Evolutionary conservation across 1,140 invertebrate species (phyloP).

Genomic region (Fragariocoptes setiger): DNA sequence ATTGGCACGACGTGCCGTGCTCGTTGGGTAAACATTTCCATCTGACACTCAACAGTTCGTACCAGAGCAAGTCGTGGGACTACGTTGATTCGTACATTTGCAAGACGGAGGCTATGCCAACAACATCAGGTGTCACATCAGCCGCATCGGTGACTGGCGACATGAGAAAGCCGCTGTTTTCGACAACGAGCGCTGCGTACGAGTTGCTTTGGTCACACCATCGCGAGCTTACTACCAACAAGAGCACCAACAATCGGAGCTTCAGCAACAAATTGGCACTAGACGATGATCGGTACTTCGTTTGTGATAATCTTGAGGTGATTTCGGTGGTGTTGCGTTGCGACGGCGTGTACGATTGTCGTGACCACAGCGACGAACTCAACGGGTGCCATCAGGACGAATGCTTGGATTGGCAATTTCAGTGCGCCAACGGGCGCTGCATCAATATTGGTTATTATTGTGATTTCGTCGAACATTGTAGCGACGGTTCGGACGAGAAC

Average conservation of each 20-base stretch:
- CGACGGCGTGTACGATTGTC: slow-evolving; percentile 11
- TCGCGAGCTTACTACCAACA: neutral
- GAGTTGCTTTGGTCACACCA: neutral
- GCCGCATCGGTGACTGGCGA: no score
- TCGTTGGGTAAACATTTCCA: slow-evolving; percentile 11
- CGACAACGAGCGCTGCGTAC: neutral
- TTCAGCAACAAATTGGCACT: neutral
- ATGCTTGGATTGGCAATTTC: slow-evolving; percentile 11
- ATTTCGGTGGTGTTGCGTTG: slow-evolving; percentile 12
- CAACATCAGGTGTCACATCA: no score
- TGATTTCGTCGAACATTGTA: slow-evolving; percentile 15
- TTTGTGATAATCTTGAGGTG: slow-evolving; percentile 13
- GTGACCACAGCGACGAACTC: slow-evolving; percentile 12
- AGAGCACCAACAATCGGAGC: neutral
- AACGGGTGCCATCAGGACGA: slow-evolving; percentile 2
- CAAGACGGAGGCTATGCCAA: slow-evolving; percentile 10
- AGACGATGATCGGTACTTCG: slow-evolving; percentile 10
- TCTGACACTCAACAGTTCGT: neutral
- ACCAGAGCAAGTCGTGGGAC: neutral
- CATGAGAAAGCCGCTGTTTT: slow-evolving; percentile 5
- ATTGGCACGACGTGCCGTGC: slow-evolving; percentile 14
- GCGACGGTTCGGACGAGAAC: slow-evolving; percentile 16
- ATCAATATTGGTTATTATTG: slow-evolving; percentile 13
- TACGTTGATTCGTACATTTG: slow-evolving; percentile 12
- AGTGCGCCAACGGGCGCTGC: slow-evolving; percentile 14